phyloP scores from a whole-genome alignment of 2,797 vertebrate species.

The Poecilia picta region DNA sequence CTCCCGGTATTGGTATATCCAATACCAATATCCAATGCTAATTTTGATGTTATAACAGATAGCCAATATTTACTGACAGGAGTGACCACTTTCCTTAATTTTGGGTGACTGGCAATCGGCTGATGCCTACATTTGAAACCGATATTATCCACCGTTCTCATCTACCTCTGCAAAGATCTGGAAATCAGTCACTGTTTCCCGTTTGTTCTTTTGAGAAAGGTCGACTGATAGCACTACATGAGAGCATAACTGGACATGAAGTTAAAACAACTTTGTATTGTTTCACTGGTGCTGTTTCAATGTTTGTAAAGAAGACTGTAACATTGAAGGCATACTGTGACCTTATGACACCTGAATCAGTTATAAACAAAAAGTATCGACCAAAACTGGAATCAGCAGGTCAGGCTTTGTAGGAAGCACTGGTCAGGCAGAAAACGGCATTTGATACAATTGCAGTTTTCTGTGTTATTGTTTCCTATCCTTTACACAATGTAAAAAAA shows the following conservation, averaged over 20 bases:
- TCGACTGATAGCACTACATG: too few relatives aligned
- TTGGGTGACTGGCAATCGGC: neutral
- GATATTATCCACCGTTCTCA: neutral
- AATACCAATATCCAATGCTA: neutral
- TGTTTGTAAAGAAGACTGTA: neutral
- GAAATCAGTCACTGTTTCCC: neutral
- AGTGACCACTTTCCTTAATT: neutral
- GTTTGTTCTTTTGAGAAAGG: neutral
- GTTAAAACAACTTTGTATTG: neutral
- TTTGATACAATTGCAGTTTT: neutral
- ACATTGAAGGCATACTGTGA: neutral
- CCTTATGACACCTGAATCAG: neutral
- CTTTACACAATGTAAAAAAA: neutral
- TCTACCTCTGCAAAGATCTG: neutral
- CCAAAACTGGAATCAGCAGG: neutral
- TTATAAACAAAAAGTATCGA: neutral
- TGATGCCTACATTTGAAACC: neutral
- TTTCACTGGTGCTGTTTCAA: neutral
- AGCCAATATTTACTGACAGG: neutral
- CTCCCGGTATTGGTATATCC: too few relatives aligned
- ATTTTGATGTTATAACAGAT: neutral
- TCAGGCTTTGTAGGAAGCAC: neutral
- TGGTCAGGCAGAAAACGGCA: neutral
- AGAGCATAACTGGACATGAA: too few relatives aligned
- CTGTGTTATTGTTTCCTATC: neutral